phyloP scores from a whole-genome alignment of 2,888 invertebrate genomes.

The Cabera pusaria region DNA sequence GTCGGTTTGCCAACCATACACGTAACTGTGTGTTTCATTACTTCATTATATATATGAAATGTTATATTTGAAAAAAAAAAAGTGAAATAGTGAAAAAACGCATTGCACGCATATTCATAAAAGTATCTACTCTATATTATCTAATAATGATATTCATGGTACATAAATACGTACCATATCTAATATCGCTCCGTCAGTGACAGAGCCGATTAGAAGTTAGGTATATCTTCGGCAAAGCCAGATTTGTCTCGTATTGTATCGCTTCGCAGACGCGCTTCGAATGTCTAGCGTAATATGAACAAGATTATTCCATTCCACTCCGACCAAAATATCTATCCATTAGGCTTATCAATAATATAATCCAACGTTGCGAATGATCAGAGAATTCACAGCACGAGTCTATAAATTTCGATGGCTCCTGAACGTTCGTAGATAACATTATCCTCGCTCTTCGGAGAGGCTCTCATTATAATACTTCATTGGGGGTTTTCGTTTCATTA shows the following conservation, averaged over 20 bases:
- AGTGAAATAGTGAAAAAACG: too few species aligned
- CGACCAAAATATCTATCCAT: not conserved
- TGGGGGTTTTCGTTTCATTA: slow-evolving; percentile 20
- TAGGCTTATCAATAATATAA: slow-evolving; percentile 3
- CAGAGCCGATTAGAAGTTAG: too few species aligned
- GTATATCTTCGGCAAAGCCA: too few species aligned
- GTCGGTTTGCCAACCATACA: too few species aligned
- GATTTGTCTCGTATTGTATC: not conserved
- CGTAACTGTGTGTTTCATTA: too few species aligned
- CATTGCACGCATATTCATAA: too few species aligned
- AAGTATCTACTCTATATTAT: too few species aligned
- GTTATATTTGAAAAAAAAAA: too few species aligned
- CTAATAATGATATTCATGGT: too few species aligned
- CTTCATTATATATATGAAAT: too few species aligned
- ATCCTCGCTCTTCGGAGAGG: slow-evolving; percentile 6
- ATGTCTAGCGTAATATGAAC: slow-evolving; percentile 16
- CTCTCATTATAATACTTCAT: slow-evolving; percentile 13
- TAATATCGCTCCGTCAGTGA: too few species aligned
- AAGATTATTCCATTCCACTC: slow-evolving; percentile 1
- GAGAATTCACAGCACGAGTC: not conserved
- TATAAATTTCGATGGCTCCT: slow-evolving; percentile 1
- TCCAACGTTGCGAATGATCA: slow-evolving; percentile 1
- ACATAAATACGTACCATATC: too few species aligned
- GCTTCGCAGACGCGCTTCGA: not conserved
- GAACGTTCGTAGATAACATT: slow-evolving; percentile 5